Base-by-base conservation (phyloP, 2,797 vertebrate species). In the Anabacerthia variegaticeps region DNA sequence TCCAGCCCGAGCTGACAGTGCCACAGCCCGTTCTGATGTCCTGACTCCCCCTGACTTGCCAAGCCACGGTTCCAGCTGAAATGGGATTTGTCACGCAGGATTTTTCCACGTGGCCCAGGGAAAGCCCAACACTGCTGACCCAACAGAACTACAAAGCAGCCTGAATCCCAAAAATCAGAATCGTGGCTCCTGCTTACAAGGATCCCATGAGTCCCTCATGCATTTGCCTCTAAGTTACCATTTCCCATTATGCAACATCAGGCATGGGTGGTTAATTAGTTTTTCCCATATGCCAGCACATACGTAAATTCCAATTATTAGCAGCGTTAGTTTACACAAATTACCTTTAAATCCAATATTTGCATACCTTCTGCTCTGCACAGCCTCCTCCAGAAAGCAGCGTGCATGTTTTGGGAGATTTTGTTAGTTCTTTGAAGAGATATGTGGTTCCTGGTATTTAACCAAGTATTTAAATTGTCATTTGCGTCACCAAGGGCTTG, bases 341-440 rank as follows among this genome's bases (percentile, higher is more conserved):
- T 55, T 91, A 92, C 56, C 84, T 85, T 92, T 77, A 89, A 91
- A 95, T 55, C 65, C 48, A 91, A 37, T 91, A 95, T 92, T 92
- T 92, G 68, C 49, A 61, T 82, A 63, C 59, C 69, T 87, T 73
- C 55, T 75, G 34, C 48, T 67, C 84, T 67, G 49, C 23, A 20
- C 17, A 82, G 65, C 63, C 63, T 91, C 81, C 71, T 56, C 85
- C 81, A 83, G 81, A 80, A n/a, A 80, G 44, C 23, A 67, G 36
- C 37, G 52, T 58, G 21, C 17, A 76, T 52, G 55, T 86, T 92
- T 63, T 34, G 49, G 44, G 93, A 24, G 73, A 63, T 32, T 93
- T 61, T 55, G 32, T 73, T 55, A 67, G 63, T 67, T 79, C 84
- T 91, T n/a, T 71, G 55, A 69, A 72, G 49, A 88, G 54, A 79